Conservation (phyloP, 2,888 invertebrate genomes). For the Hypena proboscidalis region DNA sequence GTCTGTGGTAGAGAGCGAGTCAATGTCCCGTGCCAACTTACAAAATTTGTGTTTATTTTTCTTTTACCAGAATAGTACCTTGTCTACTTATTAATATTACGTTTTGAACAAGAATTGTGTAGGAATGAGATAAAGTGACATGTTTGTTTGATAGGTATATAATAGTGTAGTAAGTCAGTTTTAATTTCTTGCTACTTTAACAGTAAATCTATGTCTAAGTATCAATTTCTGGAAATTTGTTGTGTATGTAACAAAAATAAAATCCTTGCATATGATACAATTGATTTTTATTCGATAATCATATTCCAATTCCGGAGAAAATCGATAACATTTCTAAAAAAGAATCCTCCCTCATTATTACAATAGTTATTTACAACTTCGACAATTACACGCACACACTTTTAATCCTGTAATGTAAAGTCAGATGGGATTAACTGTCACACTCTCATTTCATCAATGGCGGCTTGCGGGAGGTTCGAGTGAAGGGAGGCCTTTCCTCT, state of each 20-base stretch:
- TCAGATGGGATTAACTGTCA: slow-evolving; percentile 86
- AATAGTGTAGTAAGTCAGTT: too few relatives aligned
- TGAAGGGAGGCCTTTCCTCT: slow-evolving; percentile 77
- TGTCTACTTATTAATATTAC: too few relatives aligned
- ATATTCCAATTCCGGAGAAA: slow-evolving; percentile 67
- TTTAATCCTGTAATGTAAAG: slow-evolving; percentile 64
- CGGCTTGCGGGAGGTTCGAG: slow-evolving; percentile 91
- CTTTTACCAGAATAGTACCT: too few relatives aligned
- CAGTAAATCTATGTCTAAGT: too few relatives aligned
- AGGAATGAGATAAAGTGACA: too few relatives aligned
- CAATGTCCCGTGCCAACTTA: too few relatives aligned
- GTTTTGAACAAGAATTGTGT: too few relatives aligned
- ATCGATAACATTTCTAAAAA: slow-evolving; percentile 73
- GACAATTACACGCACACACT: slow-evolving; percentile 52
- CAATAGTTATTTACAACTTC: slow-evolving; percentile 69
- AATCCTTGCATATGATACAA: slow-evolving; percentile 55
- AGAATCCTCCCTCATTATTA: slow-evolving; percentile 43
- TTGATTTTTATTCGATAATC: slow-evolving; percentile 75
- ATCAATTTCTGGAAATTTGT: too few relatives aligned
- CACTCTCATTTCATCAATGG: slow-evolving; percentile 96
- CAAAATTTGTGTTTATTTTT: too few relatives aligned
- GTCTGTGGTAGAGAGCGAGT: too few relatives aligned
- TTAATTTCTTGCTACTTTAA: too few relatives aligned
- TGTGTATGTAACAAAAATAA: slow-evolving; percentile 13
- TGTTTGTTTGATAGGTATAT: too few relatives aligned